Conservation (phyloP, 2,888 invertebrate species). For the Drosophila paucipuncta region DNA sequence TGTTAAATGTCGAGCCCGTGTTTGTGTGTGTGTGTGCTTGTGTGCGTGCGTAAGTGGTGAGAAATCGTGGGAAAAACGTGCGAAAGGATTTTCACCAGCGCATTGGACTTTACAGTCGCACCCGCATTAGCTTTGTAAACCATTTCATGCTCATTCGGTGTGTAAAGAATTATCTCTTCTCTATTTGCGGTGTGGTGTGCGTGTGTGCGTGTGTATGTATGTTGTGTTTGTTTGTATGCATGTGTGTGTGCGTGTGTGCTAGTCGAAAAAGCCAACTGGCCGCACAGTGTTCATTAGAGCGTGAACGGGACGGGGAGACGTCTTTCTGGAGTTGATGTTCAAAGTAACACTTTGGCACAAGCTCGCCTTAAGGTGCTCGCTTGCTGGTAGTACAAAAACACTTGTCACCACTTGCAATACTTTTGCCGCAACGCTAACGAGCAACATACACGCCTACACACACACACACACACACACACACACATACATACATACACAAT, state of each 20-base stretch:
- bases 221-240: neutral
- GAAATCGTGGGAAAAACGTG: slow-evolving; percentile 1
- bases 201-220: slow-evolving; percentile 2
- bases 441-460: slow-evolving; percentile 35
- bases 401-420: slow-evolving; percentile 56
- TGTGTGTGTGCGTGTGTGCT: slow-evolving; percentile 10
- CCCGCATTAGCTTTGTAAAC: slow-evolving; percentile 27
- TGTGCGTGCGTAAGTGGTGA: neutral
- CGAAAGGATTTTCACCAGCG: slow-evolving; percentile 13
- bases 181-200: neutral
- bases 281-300: slow-evolving; percentile 30
- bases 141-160: slow-evolving; percentile 55
- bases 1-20: neutral
- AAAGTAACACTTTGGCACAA: slow-evolving; percentile 28
- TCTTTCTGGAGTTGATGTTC: slow-evolving; percentile 8
- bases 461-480: slow-evolving; percentile 10
- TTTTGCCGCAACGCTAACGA: slow-evolving; percentile 66
- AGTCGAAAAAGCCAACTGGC: slow-evolving; percentile 45
- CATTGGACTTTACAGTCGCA: slow-evolving; percentile 33
- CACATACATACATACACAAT: slow-evolving; percentile 38
- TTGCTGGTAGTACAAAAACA: slow-evolving; percentile 60
- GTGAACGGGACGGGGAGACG: neutral
- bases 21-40: slow-evolving; percentile 2
- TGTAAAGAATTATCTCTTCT: slow-evolving; percentile 25
- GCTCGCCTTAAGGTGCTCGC: slow-evolving; percentile 37